These are phyloP conservation scores for Metellina segmentata DNA, from an alignment of 2,888 invertebrate genomes.

Conservation along the genomic window DNA sequence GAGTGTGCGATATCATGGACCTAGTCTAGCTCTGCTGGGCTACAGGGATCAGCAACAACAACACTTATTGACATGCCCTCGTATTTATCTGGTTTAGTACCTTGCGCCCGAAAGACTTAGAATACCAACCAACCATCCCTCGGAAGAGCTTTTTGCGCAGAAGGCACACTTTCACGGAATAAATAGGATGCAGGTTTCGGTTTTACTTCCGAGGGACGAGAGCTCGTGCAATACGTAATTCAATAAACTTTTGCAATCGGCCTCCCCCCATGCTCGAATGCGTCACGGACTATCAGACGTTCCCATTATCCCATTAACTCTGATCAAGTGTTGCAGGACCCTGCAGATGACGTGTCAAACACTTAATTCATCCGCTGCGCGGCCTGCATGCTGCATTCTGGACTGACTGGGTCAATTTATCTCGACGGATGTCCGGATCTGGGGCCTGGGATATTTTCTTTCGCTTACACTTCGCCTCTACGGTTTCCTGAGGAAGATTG, in stretches of 20 bases:
- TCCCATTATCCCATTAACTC: conserved; percentile 57
- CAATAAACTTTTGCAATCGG: conserved; percentile 46
- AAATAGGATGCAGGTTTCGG: neutral
- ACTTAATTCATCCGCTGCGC: neutral
- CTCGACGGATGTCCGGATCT: conserved; percentile 66
- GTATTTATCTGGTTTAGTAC: neutral
- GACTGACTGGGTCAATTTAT: conserved; percentile 3
- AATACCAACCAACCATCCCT: too few relatives aligned
- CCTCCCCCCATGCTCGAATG: conserved; percentile 8
- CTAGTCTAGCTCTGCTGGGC: too few relatives aligned
- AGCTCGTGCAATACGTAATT: neutral
- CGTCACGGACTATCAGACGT: conserved; percentile 48
- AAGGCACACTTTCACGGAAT: neutral
- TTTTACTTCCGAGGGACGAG: neutral
- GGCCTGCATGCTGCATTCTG: neutral
- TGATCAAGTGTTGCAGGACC: conserved; percentile 16
- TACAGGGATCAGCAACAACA: too few relatives aligned
- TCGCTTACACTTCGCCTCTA: neutral
- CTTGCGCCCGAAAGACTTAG: neutral
- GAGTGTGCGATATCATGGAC: too few relatives aligned
- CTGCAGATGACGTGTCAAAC: conserved; percentile 11
- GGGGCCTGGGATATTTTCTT: conserved; percentile 1
- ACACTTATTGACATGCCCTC: too few relatives aligned
- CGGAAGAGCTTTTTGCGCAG: too few relatives aligned
- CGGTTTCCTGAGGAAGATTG: conserved; percentile 51